A percentile compares a stretch with the other conserved stretches of the same genome.
phyloP scores from a whole-genome alignment of 2,113 vertebrate species.

The Machaerirhynchus nigripectus region DNA sequence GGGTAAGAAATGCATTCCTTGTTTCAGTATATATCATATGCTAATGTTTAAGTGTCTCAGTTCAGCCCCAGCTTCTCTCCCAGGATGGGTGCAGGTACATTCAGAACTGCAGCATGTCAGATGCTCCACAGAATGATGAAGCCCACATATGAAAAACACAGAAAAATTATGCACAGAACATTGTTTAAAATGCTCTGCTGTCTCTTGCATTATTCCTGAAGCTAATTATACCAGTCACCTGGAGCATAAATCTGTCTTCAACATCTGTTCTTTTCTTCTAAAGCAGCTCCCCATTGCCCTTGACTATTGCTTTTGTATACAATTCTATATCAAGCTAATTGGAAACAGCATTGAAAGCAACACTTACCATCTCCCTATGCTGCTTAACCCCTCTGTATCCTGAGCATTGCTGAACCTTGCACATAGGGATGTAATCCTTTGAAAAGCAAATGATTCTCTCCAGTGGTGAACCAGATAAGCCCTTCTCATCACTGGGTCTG shows the following conservation, averaged over 20 bases:
- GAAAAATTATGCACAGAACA: neutral
- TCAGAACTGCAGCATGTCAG: neutral
- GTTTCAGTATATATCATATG: neutral
- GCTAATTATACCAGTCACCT: slow-evolving; percentile 35
- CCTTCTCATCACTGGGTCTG: neutral
- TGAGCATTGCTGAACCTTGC: neutral
- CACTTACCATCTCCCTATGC: neutral
- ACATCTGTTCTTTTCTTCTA: slow-evolving; percentile 22
- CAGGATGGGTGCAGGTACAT: neutral
- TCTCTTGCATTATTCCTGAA: neutral
- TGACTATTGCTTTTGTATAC: neutral
- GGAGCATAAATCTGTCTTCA: slow-evolving; percentile 33
- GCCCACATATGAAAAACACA: neutral
- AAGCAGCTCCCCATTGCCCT: neutral
- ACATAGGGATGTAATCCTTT: neutral
- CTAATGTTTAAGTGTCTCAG: neutral
- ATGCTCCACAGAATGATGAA: neutral
- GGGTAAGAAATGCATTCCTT: neutral
- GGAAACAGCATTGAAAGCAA: slow-evolving; percentile 3
- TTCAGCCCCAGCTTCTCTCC: neutral
- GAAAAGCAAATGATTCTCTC: neutral
- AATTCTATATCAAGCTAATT: slow-evolving; percentile 21
- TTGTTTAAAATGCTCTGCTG: neutral
- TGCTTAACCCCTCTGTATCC: neutral
- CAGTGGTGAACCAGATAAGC: neutral